Evolutionary conservation across 2,113 vertebrate species (phyloP).

Genomic region (Urocolius indicus): DNA sequence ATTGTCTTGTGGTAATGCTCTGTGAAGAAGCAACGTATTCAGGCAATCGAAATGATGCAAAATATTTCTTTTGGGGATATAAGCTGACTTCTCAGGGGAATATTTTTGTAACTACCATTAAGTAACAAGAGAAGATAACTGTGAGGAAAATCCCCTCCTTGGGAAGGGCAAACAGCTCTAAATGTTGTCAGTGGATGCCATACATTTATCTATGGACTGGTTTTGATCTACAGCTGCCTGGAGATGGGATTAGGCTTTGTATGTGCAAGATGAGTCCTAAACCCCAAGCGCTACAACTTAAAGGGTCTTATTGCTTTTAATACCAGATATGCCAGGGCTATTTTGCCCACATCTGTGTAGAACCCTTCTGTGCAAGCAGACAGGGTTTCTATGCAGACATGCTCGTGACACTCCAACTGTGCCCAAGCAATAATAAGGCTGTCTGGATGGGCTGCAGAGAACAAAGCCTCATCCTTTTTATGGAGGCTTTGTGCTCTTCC

Average conservation of each 20-base stretch:
- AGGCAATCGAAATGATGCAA: not conserved
- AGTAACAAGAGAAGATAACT: not conserved
- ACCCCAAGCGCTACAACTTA: not conserved
- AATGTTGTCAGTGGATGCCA: not conserved
- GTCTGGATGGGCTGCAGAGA: not conserved
- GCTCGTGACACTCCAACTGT: not conserved
- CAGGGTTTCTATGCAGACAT: not conserved
- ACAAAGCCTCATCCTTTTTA: not conserved
- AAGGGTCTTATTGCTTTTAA: not conserved
- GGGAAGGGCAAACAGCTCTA: not conserved
- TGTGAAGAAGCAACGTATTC: not conserved
- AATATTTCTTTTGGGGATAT: not conserved
- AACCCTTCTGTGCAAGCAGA: not conserved
- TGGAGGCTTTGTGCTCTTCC: not conserved
- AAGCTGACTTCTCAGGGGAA: not conserved
- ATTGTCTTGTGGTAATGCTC: not conserved
- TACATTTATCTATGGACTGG: not conserved
- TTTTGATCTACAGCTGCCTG: not conserved
- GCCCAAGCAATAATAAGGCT: not conserved
- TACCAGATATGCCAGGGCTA: not conserved
- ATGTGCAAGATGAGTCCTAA: not conserved
- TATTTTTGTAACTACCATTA: not conserved
- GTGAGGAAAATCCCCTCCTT: not conserved
- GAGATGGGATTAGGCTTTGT: not conserved
- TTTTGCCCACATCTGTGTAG: not conserved